phyloP scores from a whole-genome alignment of 2,113 vertebrate genomes.

The Corynorhinus townsendii region DNA sequence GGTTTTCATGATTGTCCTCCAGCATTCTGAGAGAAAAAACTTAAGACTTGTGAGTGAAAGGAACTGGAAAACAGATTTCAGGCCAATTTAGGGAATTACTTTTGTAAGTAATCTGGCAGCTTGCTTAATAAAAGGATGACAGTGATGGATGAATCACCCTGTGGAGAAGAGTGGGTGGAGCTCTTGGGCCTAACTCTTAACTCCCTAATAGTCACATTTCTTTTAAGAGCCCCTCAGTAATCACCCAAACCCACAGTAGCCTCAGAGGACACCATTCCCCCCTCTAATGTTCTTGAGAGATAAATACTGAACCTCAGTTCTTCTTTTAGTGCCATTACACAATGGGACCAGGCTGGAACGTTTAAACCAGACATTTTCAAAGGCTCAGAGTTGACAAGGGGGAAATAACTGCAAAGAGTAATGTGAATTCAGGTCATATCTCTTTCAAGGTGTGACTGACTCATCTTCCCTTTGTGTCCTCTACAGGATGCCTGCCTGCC shows the following conservation, averaged over 20 bases:
- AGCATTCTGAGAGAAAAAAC: slow-evolving; percentile 6
- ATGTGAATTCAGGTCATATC: background rate
- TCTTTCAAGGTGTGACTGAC: background rate
- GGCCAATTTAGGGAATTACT: slow-evolving; percentile 18
- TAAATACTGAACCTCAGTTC: background rate
- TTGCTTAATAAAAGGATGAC: slow-evolving; percentile 30
- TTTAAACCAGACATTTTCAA: background rate
- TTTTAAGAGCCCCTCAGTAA: background rate
- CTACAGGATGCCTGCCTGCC: background rate
- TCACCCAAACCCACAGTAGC: background rate
- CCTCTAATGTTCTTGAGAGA: background rate
- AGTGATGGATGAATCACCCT: background rate
- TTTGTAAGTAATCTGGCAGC: slow-evolving; percentile 10
- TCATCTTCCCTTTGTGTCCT: background rate
- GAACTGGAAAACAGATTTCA: slow-evolving; percentile 21
- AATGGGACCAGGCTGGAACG: background rate
- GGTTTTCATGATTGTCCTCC: background rate
- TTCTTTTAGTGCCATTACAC: background rate
- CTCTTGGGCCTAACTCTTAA: background rate
- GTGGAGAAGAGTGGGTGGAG: background rate
- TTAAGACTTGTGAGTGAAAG: background rate
- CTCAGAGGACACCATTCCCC: background rate
- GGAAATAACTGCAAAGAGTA: background rate
- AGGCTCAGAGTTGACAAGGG: background rate
- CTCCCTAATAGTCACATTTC: background rate